phyloP scores from a whole-genome alignment of 2,888 invertebrate species.

The Leptopterna dolabrata region DNA sequence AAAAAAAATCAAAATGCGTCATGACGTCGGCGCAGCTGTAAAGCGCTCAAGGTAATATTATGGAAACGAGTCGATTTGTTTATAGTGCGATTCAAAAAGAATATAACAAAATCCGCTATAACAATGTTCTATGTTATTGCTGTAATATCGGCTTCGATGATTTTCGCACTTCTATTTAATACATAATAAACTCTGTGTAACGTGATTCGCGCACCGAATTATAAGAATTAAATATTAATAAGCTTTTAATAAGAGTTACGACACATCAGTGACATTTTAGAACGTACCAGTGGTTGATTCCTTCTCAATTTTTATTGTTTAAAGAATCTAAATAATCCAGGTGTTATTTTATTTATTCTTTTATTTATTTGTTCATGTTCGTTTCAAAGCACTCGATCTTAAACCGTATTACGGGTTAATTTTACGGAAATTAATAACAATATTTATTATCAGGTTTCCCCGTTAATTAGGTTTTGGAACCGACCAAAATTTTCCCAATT shows the following conservation, averaged over 20 bases:
- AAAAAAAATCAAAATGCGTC: not conserved
- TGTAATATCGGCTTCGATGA: not conserved
- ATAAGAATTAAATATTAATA: too few species aligned
- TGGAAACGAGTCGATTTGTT: not conserved
- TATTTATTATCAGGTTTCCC: too few species aligned
- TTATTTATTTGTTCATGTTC: not conserved
- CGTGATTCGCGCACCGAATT: not conserved
- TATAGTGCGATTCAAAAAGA: not conserved
- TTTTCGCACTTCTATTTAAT: slow-evolving; percentile 4
- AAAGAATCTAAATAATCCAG: not conserved
- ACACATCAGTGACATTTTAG: not conserved
- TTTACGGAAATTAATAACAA: too few species aligned
- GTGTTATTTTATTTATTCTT: too few species aligned
- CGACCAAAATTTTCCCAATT: too few species aligned
- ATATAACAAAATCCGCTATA: not conserved
- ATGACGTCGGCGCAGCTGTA: not conserved
- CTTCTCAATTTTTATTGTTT: not conserved
- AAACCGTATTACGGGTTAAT: too few species aligned
- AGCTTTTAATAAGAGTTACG: not conserved
- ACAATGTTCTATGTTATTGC: not conserved
- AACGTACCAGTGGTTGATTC: not conserved
- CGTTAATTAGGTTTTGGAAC: too few species aligned
- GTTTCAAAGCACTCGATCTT: too few species aligned
- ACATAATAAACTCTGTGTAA: too few species aligned
- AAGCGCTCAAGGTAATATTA: not conserved